These are phyloP conservation scores for Melanotaenia boesemani DNA, from an alignment of 2,797 vertebrate species.

Conservation along the genomic window DNA sequence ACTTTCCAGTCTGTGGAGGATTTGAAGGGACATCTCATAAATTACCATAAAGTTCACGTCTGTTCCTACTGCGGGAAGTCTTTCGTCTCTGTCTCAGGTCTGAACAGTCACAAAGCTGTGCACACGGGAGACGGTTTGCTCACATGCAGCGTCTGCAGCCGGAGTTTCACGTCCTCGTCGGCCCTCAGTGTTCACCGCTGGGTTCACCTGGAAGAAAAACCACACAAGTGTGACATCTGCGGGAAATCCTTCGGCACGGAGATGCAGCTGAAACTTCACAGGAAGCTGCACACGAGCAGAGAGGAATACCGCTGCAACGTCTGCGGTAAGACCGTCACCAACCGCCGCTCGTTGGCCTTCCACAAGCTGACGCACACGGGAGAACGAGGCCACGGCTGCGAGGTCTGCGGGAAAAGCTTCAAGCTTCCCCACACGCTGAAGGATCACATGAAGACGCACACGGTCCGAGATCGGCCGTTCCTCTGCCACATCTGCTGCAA, in stretches of 20 bases:
- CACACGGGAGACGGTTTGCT: not conserved
- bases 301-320: slow-evolving; percentile 38
- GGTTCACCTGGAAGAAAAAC: slow-evolving; percentile 46
- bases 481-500: slow-evolving; percentile 68
- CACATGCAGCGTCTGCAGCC: slow-evolving; percentile 39
- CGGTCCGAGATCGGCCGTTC: slow-evolving; percentile 23
- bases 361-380: slow-evolving; percentile 46
- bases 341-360: slow-evolving; percentile 28
- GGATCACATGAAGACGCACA: slow-evolving; percentile 52
- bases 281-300: not conserved
- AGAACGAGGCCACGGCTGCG: slow-evolving; percentile 34
- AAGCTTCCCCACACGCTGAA: slow-evolving; percentile 19
- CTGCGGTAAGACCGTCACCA: slow-evolving; percentile 12
- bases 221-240: slow-evolving; percentile 39
- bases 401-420: slow-evolving; percentile 56
- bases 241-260: slow-evolving; percentile 22
- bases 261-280: slow-evolving; percentile 41
- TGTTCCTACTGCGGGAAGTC: slow-evolving; percentile 46
- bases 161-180: slow-evolving; percentile 26
- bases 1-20: not conserved
- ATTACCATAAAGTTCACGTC: slow-evolving; percentile 27
- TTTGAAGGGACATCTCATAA: slow-evolving; percentile 30
- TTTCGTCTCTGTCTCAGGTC: slow-evolving; percentile 24
- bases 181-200: slow-evolving; percentile 20
- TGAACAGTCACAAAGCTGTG: not conserved